A percentile compares a stretch with the other conserved stretches of the same genome.
Evolutionary conservation across 2,888 invertebrate genomes (phyloP).

Genomic region (Meta bourneti): DNA sequence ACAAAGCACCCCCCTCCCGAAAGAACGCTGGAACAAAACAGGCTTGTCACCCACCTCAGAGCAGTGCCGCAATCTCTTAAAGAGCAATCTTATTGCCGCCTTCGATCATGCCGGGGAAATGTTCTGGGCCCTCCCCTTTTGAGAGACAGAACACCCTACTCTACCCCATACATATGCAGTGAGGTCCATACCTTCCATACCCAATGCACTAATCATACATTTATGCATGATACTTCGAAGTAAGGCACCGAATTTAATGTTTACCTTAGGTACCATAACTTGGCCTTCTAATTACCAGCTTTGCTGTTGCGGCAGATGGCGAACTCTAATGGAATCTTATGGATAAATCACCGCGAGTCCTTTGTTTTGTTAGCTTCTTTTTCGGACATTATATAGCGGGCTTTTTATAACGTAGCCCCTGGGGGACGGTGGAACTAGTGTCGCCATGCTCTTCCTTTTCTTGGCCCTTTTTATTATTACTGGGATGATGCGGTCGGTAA

Average conservation of each 20-base stretch:
- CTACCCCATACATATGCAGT: conserved; percentile 67
- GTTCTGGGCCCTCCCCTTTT: conserved; percentile 36
- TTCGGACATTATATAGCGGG: conserved; percentile 15
- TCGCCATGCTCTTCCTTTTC: conserved; percentile 46
- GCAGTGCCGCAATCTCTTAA: not conserved
- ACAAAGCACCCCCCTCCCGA: conserved; percentile 5
- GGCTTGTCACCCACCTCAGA: conserved; percentile 58
- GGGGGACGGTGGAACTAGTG: conserved; percentile 33
- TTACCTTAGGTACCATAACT: conserved; percentile 56
- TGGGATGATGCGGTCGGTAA: conserved; percentile 34
- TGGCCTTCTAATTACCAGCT: conserved; percentile 57
- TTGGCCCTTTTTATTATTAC: conserved; percentile 30
- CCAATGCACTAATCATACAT: conserved; percentile 64
- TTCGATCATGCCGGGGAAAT: conserved; percentile 17
- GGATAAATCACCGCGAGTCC: conserved; percentile 64
- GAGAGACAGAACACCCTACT: conserved; percentile 10
- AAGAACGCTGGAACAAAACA: conserved; percentile 29
- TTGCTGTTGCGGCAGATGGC: conserved; percentile 61
- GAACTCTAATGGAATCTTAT: conserved; percentile 66
- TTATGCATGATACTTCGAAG: conserved; percentile 69
- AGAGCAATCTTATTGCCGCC: conserved; percentile 7
- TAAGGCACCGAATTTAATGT: conserved; percentile 72
- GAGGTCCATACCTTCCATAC: conserved; percentile 52
- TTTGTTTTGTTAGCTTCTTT: conserved; percentile 59
- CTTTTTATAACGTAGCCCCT: conserved; percentile 49